A percentile compares a stretch with the other conserved stretches of the same genome.
Conservation (phyloP, 2,888 invertebrate genomes). For the Gonocerus acuteangulatus region DNA sequence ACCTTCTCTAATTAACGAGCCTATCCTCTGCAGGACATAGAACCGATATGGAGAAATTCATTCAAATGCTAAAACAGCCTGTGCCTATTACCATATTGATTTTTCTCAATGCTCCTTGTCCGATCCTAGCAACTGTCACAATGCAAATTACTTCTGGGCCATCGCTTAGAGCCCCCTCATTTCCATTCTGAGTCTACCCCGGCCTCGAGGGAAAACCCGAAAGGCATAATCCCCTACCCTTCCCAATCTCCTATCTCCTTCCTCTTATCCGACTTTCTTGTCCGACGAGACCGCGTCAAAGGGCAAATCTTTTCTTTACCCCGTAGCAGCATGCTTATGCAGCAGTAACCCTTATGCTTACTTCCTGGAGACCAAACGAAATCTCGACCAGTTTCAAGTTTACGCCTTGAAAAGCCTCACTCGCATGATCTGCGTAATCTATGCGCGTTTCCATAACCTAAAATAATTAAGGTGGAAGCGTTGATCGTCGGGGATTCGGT, state of each 20-base stretch:
- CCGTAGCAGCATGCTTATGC: too few species aligned
- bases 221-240: conserved; percentile 15
- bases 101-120: conserved; percentile 27
- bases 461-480: too few species aligned
- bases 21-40: not conserved
- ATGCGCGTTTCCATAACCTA: too few species aligned
- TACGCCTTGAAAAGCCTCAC: too few species aligned
- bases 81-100: conserved; percentile 20
- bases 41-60: conserved; percentile 23
- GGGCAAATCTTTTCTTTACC: not conserved
- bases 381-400: too few species aligned
- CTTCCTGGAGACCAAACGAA: too few species aligned
- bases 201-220: conserved; percentile 16
- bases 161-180: conserved; percentile 25
- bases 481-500: too few species aligned
- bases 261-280: conserved; percentile 23
- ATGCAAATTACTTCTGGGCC: conserved; percentile 27
- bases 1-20: conserved; percentile 11
- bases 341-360: too few species aligned
- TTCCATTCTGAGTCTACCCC: conserved; percentile 23
- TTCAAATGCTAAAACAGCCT: conserved; percentile 20
- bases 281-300: conserved; percentile 5
- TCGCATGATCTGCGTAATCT: too few species aligned
- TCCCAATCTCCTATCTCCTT: conserved; percentile 22
- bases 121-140: conserved; percentile 26